A percentile compares a stretch with the other conserved stretches of the same genome.
Conservation (phyloP, 2,888 invertebrate species). For the Dioctria linearis region DNA sequence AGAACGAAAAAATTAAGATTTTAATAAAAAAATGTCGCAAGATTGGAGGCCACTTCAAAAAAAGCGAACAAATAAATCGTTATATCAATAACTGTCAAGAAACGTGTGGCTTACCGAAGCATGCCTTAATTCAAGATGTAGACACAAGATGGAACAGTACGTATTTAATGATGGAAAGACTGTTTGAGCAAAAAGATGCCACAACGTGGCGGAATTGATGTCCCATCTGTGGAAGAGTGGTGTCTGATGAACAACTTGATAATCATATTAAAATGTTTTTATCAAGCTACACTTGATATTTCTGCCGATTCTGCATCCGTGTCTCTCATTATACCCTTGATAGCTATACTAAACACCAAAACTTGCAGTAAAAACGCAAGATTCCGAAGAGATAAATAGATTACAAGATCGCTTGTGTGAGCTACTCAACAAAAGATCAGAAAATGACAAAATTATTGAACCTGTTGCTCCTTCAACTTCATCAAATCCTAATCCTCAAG, state of each 20-base stretch:
- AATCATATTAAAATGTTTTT: neutral
- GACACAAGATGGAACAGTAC: no score
- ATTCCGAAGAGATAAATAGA: neutral
- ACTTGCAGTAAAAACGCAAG: neutral
- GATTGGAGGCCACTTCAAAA: conserved; percentile 17
- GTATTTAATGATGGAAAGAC: no score
- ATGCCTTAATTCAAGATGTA: no score
- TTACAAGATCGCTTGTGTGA: no score
- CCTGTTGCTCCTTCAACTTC: no score
- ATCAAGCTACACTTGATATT: neutral
- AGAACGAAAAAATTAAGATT: neutral
- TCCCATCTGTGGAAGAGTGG: neutral
- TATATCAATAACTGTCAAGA: conserved; percentile 7
- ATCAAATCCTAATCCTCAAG: no score
- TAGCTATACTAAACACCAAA: neutral
- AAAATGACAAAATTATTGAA: no score
- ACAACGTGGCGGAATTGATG: neutral
- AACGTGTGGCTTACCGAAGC: neutral
- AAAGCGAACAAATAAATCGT: conserved; percentile 10
- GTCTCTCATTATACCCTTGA: neutral
- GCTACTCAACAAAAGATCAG: no score
- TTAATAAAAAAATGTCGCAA: no score
- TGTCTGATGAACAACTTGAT: neutral
- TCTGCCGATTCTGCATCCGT: neutral
- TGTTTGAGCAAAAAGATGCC: no score